Conservation (phyloP, 2,888 invertebrate species). For the Tetropium fuscum region DNA sequence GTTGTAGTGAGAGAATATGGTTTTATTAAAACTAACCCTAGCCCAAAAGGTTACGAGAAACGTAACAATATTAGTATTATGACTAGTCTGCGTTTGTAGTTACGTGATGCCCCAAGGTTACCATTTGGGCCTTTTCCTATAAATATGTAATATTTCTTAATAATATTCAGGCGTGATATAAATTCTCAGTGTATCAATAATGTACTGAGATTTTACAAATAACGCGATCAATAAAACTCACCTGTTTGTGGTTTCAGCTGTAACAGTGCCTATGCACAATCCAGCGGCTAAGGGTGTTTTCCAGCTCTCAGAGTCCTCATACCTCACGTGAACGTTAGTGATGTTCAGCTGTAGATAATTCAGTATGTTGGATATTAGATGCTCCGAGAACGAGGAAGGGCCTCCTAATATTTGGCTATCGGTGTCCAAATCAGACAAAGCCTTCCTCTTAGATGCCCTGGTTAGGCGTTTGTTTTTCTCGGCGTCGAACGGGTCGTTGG, state of each 20-base stretch:
- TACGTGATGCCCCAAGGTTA: too few relatives aligned
- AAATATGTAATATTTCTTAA: too few relatives aligned
- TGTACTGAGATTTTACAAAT: too few relatives aligned
- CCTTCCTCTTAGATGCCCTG: slow-evolving; percentile 79
- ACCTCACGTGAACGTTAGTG: slow-evolving; percentile 83
- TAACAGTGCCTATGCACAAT: slow-evolving; percentile 80
- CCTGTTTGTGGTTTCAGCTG: slow-evolving; percentile 86
- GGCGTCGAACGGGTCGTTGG: slow-evolving; percentile 75
- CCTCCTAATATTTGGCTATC: slow-evolving; percentile 72
- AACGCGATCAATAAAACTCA: too few relatives aligned
- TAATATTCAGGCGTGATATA: too few relatives aligned
- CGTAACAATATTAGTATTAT: too few relatives aligned
- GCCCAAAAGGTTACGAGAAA: too few relatives aligned
- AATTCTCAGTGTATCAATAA: too few relatives aligned
- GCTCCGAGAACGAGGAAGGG: slow-evolving; percentile 77
- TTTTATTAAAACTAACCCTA: too few relatives aligned
- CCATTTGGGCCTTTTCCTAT: too few relatives aligned
- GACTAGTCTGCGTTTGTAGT: too few relatives aligned
- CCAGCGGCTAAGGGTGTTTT: slow-evolving; percentile 80
- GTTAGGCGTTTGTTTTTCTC: slow-evolving; percentile 79
- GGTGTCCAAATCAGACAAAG: slow-evolving; percentile 76
- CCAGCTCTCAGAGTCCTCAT: slow-evolving; percentile 80
- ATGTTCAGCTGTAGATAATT: slow-evolving; percentile 85
- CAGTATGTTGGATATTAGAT: slow-evolving; percentile 79
- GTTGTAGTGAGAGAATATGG: too few relatives aligned